Evolutionary conservation across 2,888 invertebrate genomes (phyloP).

Genomic region (Lasioglossum marginatum): DNA sequence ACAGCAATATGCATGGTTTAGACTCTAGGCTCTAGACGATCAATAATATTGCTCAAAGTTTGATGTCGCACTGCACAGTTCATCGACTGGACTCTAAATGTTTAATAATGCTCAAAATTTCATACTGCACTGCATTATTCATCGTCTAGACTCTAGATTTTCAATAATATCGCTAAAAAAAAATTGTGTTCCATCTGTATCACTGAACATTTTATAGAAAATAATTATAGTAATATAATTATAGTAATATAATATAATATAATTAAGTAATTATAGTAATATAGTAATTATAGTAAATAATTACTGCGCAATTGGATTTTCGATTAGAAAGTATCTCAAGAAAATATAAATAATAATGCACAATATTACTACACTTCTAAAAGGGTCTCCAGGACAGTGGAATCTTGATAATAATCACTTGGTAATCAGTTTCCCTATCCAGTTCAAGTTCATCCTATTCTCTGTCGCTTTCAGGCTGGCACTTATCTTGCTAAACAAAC

Average conservation of each 20-base stretch:
- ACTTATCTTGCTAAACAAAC: slow-evolving; percentile 5
- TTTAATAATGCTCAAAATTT: too few relatives aligned
- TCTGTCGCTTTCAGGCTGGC: not conserved
- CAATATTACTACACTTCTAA: not conserved
- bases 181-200: too few relatives aligned
- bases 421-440: not conserved
- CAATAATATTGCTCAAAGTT: not conserved
- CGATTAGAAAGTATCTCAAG: not conserved
- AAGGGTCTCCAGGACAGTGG: not conserved
- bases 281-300: too few relatives aligned
- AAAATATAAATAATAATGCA: not conserved
- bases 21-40: not conserved
- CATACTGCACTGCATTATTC: too few relatives aligned
- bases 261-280: too few relatives aligned
- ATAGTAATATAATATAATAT: too few relatives aligned
- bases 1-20: not conserved
- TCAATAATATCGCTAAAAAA: too few relatives aligned
- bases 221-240: too few relatives aligned
- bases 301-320: too few relatives aligned
- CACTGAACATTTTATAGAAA: too few relatives aligned
- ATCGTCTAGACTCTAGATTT: too few relatives aligned
- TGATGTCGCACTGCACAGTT: not conserved
- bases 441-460: not conserved
- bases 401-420: not conserved
- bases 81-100: too few relatives aligned